Evolutionary conservation across 2,797 vertebrate genomes (phyloP).

Genomic region (Knipowitschia caucasica): DNA sequence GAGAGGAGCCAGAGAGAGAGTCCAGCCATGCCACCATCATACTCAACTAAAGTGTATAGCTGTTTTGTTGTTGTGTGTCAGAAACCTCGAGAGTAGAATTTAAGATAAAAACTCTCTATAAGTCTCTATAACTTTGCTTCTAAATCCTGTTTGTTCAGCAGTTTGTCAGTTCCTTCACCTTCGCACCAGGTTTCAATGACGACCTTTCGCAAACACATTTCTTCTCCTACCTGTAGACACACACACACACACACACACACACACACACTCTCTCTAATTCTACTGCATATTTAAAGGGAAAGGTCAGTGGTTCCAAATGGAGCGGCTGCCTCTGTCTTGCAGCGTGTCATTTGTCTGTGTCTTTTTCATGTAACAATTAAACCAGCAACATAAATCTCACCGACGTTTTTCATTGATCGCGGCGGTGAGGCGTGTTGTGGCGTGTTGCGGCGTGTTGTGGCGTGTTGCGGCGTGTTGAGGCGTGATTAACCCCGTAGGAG

Average conservation of each 20-base stretch:
- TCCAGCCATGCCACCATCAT: no score
- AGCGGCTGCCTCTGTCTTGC: background rate
- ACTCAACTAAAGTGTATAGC: no score
- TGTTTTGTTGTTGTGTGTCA: background rate
- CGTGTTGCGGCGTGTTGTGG: slow-evolving; percentile 23
- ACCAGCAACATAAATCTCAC: slow-evolving; percentile 21
- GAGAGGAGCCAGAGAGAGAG: no score
- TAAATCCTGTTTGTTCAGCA: background rate
- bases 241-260: no score
- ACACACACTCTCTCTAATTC: background rate
- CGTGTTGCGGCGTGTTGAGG: slow-evolving; percentile 13
- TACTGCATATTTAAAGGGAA: slow-evolving; percentile 8
- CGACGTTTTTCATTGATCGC: slow-evolving; percentile 17
- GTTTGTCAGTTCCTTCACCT: background rate
- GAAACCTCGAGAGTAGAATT: no score
- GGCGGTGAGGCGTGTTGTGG: slow-evolving; percentile 12
- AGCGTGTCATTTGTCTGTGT: slow-evolving; percentile 8
- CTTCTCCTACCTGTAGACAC: background rate
- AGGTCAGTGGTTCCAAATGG: slow-evolving; percentile 6
- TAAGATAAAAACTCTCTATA: background rate
- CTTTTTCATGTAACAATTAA: slow-evolving; percentile 1
- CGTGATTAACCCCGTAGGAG: slow-evolving; percentile 24
- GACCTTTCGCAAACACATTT: background rate
- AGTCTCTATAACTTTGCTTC: background rate
- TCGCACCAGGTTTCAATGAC: background rate